phyloP scores from a whole-genome alignment of 2,888 invertebrate species.

The Drosophila anomalata region DNA sequence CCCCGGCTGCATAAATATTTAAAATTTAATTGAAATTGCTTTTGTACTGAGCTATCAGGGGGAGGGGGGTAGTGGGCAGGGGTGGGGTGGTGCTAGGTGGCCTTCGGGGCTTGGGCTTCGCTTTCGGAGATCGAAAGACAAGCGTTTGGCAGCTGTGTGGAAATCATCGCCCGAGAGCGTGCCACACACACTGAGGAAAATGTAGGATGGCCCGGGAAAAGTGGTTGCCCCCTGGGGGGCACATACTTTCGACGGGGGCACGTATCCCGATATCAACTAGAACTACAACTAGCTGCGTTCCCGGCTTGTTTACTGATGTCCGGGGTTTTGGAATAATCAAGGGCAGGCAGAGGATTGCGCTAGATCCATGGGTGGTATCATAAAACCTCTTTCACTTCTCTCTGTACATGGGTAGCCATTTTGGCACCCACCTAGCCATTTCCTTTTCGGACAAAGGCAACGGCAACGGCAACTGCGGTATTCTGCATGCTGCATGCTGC shows the following conservation, averaged over 20 bases:
- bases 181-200: constrained; percentile 15
- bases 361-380: background rate
- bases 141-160: constrained; percentile 77
- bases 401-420: constrained; percentile 4
- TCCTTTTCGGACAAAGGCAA: constrained; percentile 49
- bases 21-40: constrained; percentile 79
- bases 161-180: constrained; percentile 76
- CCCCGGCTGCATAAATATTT: constrained; percentile 68
- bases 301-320: constrained; percentile 71
- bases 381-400: background rate
- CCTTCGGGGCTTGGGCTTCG: constrained; percentile 40
- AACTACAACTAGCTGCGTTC: constrained; percentile 21
- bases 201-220: constrained; percentile 41
- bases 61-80: background rate
- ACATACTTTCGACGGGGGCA: background rate
- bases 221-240: constrained; percentile 31
- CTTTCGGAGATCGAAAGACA: constrained; percentile 78
- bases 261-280: constrained; percentile 33
- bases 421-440: constrained; percentile 53
- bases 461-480: constrained; percentile 45
- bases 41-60: constrained; percentile 47
- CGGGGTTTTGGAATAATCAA: constrained; percentile 51
- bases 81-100: constrained; percentile 1
- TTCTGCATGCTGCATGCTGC: constrained; percentile 37
- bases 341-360: background rate